Evolutionary conservation across 1,140 invertebrate genomes (phyloP).

Genomic region (Bombyx mandarina): DNA sequence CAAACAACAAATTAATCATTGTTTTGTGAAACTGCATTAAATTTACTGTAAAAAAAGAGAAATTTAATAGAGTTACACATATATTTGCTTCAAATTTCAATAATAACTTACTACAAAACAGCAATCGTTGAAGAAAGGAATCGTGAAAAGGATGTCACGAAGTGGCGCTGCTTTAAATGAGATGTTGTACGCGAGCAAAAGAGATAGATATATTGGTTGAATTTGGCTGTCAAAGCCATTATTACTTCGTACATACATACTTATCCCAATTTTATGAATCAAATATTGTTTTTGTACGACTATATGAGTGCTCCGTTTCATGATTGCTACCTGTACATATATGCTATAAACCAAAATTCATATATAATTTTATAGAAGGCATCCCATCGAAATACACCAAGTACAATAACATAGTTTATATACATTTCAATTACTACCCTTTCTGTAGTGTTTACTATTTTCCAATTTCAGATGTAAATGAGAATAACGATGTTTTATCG

Average conservation of each 20-base stretch:
- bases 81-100: too few relatives aligned
- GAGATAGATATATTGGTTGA: slow-evolving; percentile 10
- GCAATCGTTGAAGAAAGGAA: slow-evolving; percentile 14
- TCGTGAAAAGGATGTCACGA: slow-evolving; percentile 27
- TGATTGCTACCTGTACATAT: too few relatives aligned
- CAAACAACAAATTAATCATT: slow-evolving; percentile 18
- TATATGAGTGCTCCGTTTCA: too few relatives aligned
- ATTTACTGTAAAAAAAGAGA: slow-evolving; percentile 2
- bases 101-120: slow-evolving; percentile 5
- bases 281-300: too few relatives aligned
- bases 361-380: too few relatives aligned
- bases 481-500: slow-evolving; percentile 56
- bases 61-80: too few relatives aligned
- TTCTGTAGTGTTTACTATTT: slow-evolving; percentile 14
- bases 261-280: too few relatives aligned
- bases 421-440: neutral
- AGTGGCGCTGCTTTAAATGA: slow-evolving; percentile 28
- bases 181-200: slow-evolving; percentile 24
- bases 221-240: slow-evolving; percentile 24
- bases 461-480: slow-evolving; percentile 47
- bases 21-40: slow-evolving; percentile 16
- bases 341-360: too few relatives aligned
- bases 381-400: too few relatives aligned
- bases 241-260: neutral
- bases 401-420: too few relatives aligned